Conservation (phyloP, 2,113 vertebrate genomes). For the Gopherus flavomarginatus region DNA sequence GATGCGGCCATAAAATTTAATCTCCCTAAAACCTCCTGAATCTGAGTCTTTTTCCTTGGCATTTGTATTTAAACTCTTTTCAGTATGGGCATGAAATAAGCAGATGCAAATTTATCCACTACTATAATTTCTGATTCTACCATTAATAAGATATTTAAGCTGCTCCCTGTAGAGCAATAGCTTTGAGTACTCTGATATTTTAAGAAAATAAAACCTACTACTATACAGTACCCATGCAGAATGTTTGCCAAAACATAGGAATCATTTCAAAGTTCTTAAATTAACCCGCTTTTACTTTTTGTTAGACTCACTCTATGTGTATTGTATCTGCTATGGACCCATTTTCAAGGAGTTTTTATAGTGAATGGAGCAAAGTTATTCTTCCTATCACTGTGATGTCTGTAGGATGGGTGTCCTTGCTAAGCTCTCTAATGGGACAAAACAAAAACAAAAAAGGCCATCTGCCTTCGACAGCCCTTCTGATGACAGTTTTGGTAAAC, state of each 20-base stretch:
- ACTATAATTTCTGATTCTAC: not conserved
- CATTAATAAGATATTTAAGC: not conserved
- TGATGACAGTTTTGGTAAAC: slow-evolving; percentile 58
- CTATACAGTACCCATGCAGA: not conserved
- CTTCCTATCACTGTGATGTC: slow-evolving; percentile 33
- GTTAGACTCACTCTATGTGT: not conserved
- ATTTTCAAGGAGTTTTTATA: slow-evolving; percentile 51
- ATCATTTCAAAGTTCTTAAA: not conserved
- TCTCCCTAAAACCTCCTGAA: slow-evolving; percentile 25
- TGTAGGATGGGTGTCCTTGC: slow-evolving; percentile 42
- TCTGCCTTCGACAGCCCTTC: slow-evolving; percentile 69
- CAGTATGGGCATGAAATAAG: not conserved
- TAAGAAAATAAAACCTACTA: not conserved
- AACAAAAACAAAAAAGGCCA: slow-evolving; percentile 55
- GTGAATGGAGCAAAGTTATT: slow-evolving; percentile 36
- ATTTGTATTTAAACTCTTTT: slow-evolving; percentile 28
- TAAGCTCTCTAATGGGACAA: slow-evolving; percentile 41
- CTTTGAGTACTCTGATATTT: not conserved
- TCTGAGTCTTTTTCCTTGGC: not conserved
- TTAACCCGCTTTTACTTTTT: not conserved
- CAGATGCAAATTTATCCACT: slow-evolving; percentile 1
- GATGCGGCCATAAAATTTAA: slow-evolving; percentile 47
- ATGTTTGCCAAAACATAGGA: not conserved
- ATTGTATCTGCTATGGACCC: slow-evolving; percentile 11
- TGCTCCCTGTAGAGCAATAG: not conserved